These are phyloP conservation scores for Aricia agestis DNA, from an alignment of 1,140 invertebrate genomes.

Conservation along the genomic window DNA sequence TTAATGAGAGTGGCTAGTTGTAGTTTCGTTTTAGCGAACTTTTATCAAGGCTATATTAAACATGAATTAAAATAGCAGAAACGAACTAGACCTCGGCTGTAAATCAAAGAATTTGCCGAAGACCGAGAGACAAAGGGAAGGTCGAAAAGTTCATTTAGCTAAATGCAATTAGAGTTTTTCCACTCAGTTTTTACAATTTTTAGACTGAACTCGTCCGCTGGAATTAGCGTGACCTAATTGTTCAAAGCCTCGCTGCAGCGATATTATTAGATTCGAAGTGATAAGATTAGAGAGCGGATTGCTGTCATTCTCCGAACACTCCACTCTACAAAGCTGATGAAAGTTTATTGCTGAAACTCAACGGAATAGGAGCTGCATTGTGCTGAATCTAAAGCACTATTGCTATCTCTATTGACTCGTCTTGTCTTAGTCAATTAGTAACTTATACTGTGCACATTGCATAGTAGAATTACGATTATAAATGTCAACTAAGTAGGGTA, in stretches of 20 bases:
- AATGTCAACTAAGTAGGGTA: too few relatives aligned
- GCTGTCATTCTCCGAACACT: not conserved
- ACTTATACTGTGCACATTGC: too few relatives aligned
- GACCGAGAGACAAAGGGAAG: conserved; percentile 18
- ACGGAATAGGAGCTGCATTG: not conserved
- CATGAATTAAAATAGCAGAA: too few relatives aligned
- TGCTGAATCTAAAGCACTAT: not conserved
- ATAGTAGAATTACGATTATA: too few relatives aligned
- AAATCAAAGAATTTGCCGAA: not conserved
- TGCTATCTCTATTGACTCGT: too few relatives aligned
- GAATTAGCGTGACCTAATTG: conserved; percentile 21
- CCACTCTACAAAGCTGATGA: not conserved
- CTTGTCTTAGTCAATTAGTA: too few relatives aligned
- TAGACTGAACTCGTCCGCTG: conserved; percentile 18
- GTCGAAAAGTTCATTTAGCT: conserved; percentile 20
- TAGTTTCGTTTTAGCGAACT: too few relatives aligned
- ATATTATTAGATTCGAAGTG: not conserved
- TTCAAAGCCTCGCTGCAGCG: conserved; percentile 1
- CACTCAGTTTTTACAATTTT: conserved; percentile 22
- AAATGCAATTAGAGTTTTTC: conserved; percentile 24
- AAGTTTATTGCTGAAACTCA: conserved; percentile 8
- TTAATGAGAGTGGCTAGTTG: too few relatives aligned
- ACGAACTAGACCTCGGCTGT: too few relatives aligned
- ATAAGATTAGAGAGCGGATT: conserved; percentile 8
- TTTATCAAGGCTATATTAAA: too few relatives aligned